Evolutionary conservation across 2,888 invertebrate species (phyloP).

Genomic region (Ophion ventricosus): DNA sequence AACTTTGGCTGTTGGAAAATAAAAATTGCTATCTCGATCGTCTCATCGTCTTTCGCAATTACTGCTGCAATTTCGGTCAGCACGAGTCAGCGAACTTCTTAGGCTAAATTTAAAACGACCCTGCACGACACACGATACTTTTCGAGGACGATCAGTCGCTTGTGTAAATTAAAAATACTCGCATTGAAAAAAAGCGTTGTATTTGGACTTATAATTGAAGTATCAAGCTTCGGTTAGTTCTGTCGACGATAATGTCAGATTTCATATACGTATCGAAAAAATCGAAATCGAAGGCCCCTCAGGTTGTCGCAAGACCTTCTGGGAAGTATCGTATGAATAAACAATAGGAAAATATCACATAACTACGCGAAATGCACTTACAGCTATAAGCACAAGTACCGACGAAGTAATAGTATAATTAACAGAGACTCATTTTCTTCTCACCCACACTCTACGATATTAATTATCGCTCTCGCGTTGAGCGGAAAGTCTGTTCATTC

Average conservation of each 20-base stretch:
- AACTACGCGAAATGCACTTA: constrained; percentile 9
- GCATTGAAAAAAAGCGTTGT: neutral
- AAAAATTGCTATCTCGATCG: neutral
- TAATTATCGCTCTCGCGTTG: constrained; percentile 54
- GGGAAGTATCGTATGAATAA: constrained; percentile 8
- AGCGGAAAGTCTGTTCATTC: constrained; percentile 17
- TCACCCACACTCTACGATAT: constrained; percentile 26
- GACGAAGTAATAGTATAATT: constrained; percentile 2
- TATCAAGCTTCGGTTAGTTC: neutral
- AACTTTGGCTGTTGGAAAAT: neutral
- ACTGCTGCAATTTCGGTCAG: constrained; percentile 25
- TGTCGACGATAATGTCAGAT: neutral
- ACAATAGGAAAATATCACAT: constrained; percentile 13
- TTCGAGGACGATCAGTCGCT: neutral
- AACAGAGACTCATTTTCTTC: constrained; percentile 14
- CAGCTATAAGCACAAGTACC: constrained; percentile 17
- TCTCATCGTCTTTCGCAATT: constrained; percentile 29
- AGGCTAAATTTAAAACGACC: constrained; percentile 19
- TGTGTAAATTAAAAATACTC: neutral
- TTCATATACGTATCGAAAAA: neutral
- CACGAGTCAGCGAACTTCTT: constrained; percentile 29
- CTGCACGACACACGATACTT: neutral
- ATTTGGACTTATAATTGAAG: too few species aligned
- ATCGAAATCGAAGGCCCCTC: constrained; percentile 22
- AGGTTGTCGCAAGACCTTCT: constrained; percentile 1